Evolutionary conservation across 2,888 invertebrate genomes (phyloP).

Genomic region (Brachylomia viminalis): DNA sequence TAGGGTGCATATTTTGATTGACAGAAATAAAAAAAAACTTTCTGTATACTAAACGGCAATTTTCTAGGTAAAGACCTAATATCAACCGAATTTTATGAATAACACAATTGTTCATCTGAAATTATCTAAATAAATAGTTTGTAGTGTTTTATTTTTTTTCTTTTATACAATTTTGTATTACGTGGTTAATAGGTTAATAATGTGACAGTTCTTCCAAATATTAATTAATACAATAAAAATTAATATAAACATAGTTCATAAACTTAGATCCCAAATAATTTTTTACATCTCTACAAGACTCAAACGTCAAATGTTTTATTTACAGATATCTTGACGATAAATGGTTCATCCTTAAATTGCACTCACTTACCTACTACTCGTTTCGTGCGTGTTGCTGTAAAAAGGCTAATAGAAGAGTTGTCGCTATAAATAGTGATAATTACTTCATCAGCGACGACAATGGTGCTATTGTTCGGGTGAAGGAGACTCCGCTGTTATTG

Average conservation of each 20-base stretch:
- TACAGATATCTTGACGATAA: constrained; percentile 1
- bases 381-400: constrained; percentile 42
- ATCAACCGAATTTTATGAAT: background rate
- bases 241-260: background rate
- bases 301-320: background rate
- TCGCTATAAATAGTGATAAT: constrained; percentile 55
- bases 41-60: too few relatives aligned
- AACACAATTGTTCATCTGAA: background rate
- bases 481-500: constrained; percentile 40
- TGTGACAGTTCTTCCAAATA: background rate
- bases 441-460: constrained; percentile 59
- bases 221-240: background rate
- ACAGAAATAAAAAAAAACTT: too few relatives aligned
- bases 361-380: constrained; percentile 19
- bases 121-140: background rate
- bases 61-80: too few relatives aligned
- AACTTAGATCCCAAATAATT: background rate
- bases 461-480: constrained; percentile 49
- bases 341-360: constrained; percentile 25
- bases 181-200: background rate
- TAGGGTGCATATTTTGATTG: too few relatives aligned
- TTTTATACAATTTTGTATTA: background rate
- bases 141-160: background rate
- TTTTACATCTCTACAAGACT: background rate
- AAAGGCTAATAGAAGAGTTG: constrained; percentile 48